Evolutionary conservation across 1,140 invertebrate genomes (phyloP).

Genomic region (Euborellia annulipes): DNA sequence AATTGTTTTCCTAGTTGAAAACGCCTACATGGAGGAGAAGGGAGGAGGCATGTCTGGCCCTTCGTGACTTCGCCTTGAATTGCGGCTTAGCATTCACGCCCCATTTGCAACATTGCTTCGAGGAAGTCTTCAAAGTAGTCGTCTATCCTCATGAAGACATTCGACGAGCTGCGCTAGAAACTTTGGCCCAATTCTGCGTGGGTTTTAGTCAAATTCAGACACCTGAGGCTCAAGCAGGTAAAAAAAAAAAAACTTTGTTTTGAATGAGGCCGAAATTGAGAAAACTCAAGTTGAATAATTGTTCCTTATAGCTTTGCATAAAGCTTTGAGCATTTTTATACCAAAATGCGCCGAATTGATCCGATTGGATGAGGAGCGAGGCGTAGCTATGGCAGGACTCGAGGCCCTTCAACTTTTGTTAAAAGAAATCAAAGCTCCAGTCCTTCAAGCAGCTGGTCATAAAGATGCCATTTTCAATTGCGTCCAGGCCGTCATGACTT

Average conservation of each 20-base stretch:
- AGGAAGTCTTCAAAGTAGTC: slow-evolving; percentile 48
- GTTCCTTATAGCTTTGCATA: slow-evolving; percentile 21
- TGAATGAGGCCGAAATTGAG: not conserved
- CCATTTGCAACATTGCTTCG: slow-evolving; percentile 46
- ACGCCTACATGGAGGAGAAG: slow-evolving; percentile 62
- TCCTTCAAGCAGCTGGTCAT: slow-evolving; percentile 41
- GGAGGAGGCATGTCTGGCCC: slow-evolving; percentile 56
- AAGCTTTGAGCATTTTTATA: slow-evolving; percentile 36
- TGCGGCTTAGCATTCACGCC: slow-evolving; percentile 47
- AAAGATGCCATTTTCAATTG: slow-evolving; percentile 49
- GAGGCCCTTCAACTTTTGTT: slow-evolving; percentile 44
- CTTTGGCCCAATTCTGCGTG: slow-evolving; percentile 47
- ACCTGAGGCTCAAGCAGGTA: slow-evolving; percentile 29
- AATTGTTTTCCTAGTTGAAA: too few species aligned
- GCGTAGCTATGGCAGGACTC: slow-evolving; percentile 50
- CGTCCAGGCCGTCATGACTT: slow-evolving; percentile 45
- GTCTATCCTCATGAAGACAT: slow-evolving; percentile 56
- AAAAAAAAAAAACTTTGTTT: slow-evolving; percentile 21
- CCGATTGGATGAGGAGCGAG: slow-evolving; percentile 44
- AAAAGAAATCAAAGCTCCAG: slow-evolving; percentile 34
- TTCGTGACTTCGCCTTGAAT: slow-evolving; percentile 58
- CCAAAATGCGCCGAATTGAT: slow-evolving; percentile 52
- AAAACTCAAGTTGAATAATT: not conserved
- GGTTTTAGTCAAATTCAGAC: slow-evolving; percentile 30
- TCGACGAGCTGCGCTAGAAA: slow-evolving; percentile 43